Conservation (phyloP, 2,888 invertebrate genomes). For the Stegophylla sp. region DNA sequence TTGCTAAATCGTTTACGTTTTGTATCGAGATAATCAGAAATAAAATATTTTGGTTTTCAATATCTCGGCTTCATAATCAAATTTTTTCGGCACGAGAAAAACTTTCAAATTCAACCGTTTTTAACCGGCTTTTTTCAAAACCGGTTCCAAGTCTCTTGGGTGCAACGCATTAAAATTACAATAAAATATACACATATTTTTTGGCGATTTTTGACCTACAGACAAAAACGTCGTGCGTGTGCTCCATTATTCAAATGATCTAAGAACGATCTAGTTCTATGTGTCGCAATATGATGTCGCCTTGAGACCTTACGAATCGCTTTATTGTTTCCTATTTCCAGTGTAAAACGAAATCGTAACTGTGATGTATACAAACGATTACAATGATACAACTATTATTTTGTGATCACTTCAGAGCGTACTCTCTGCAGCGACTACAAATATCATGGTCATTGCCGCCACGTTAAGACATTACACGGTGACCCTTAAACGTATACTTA, state of each 20-base stretch:
- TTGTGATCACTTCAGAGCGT: neutral
- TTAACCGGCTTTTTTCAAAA: too few species aligned
- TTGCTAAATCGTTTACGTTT: too few species aligned
- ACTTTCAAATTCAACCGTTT: too few species aligned
- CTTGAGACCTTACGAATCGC: neutral
- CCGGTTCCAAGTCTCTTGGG: too few species aligned
- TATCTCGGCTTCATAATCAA: too few species aligned
- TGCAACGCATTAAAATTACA: too few species aligned
- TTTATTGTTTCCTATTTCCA: neutral
- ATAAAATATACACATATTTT: too few species aligned
- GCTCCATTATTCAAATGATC: neutral
- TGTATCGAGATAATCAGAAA: too few species aligned
- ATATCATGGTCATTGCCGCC: neutral
- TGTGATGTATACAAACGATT: neutral
- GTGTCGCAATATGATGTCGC: neutral
- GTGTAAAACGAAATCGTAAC: slow-evolving; percentile 4
- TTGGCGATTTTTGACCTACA: neutral
- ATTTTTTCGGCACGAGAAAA: too few species aligned
- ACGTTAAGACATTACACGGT: neutral
- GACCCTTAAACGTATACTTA: slow-evolving; percentile 1
- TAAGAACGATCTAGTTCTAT: neutral
- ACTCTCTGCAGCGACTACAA: neutral
- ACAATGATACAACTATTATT: slow-evolving; percentile 4
- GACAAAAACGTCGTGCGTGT: neutral
- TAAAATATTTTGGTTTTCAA: too few species aligned